Base-by-base conservation (phyloP, 2,113 vertebrate species). In the Brachirus orientalis region DNA sequence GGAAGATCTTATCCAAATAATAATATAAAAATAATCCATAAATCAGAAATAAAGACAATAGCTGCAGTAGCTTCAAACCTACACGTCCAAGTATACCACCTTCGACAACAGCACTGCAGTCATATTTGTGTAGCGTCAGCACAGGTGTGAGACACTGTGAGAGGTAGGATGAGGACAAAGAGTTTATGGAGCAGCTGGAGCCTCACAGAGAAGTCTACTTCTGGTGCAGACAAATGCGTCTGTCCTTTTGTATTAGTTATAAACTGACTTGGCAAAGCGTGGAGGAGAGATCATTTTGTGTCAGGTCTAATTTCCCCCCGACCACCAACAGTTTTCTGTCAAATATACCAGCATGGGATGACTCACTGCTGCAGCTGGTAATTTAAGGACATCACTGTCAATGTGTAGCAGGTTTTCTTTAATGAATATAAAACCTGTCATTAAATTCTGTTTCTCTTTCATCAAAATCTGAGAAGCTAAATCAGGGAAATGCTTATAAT, bases 291-390 rank as follows among this genome's bases (percentile, higher is more conserved):
- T 77, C 35, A 74, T 73, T 75, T 41, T 13, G 40, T 70, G 79
- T 83, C 72, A 56, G 61, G 56, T 33, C 52, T 57, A 19, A 85
- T 84, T 85, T 85, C 46, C 67, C 54, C 51, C 54, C 45, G 62
- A n/a, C 41, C 0, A 14, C 57, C 55, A 47, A 50, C 69, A 46
- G 63, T 0, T 38, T 45, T 56, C 70, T 38, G 55, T 20, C 52
- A 69, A 62, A 43, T 63, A 41, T 0, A 54, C 55, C 20, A 52
- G 38, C 19, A 1, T 53, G 19, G 1, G 45, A 80, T 63, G 75
- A 75, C 60, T 81, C 83, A 40, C 35, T 11, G 45, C 64, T 54
- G 52, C 11, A 12, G 19, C 41, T 51, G 60, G 33, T 44, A 7
- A 76, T 70, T 67, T 51, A 8, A 18, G 2, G 40, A 56, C 35